These are phyloP conservation scores for Cololabis saira DNA, from an alignment of 2,113 vertebrate species.

Conservation along the genomic window DNA sequence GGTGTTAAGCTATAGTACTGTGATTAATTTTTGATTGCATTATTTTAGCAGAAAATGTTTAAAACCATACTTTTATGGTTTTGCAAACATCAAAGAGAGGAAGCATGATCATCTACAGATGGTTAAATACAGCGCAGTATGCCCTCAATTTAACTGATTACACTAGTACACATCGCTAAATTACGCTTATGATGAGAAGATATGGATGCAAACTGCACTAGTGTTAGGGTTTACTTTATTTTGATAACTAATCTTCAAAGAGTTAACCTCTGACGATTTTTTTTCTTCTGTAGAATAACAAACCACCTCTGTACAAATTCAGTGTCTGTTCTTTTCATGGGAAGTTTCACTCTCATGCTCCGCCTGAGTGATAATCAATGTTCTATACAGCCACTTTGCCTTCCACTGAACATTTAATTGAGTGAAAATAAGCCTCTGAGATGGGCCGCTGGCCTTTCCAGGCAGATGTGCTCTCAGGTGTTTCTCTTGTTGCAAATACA, in stretches of 20 bases:
- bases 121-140: no score
- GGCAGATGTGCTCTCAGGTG: constrained; percentile 39
- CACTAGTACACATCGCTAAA: no score
- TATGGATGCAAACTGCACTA: no score
- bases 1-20: constrained; percentile 19
- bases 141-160: no score
- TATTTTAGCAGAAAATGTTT: no score
- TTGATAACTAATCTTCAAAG: no score
- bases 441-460: constrained; percentile 49
- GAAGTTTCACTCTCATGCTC: constrained; percentile 52
- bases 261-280: background rate
- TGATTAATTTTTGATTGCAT: no score
- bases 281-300: constrained; percentile 19
- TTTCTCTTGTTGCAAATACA: constrained; percentile 36
- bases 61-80: no score
- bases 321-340: constrained; percentile 32
- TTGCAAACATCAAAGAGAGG: no score
- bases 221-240: no score
- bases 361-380: constrained; percentile 68
- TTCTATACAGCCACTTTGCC: constrained; percentile 60
- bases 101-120: no score
- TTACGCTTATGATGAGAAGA: no score
- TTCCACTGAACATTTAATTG: constrained; percentile 68
- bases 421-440: constrained; percentile 64
- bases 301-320: constrained; percentile 22